phyloP scores from a whole-genome alignment of 2,113 vertebrate species.

The Ranitomeya variabilis region DNA sequence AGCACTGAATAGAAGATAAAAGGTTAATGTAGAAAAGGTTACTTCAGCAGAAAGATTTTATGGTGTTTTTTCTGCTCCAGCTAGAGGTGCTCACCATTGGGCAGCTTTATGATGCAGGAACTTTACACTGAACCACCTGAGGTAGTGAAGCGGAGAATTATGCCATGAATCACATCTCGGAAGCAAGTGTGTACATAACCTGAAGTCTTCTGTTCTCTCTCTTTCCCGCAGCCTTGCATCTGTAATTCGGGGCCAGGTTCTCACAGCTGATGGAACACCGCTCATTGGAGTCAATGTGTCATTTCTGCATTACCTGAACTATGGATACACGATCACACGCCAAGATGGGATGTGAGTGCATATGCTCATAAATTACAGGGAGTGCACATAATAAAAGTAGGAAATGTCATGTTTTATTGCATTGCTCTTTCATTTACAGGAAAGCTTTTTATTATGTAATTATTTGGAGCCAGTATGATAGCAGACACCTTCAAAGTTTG shows the following conservation, averaged over 20 bases:
- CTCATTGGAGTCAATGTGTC: slow-evolving; percentile 99
- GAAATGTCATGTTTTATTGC: slow-evolving; percentile 35
- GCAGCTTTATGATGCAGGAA: slow-evolving; percentile 38
- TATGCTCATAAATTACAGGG: slow-evolving; percentile 42
- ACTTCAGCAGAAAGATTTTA: slow-evolving; percentile 32
- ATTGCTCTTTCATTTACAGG: slow-evolving; percentile 46
- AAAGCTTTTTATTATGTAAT: slow-evolving; percentile 44
- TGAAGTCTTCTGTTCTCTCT: slow-evolving; percentile 65
- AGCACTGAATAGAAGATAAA: slow-evolving; percentile 34
- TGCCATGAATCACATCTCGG: slow-evolving; percentile 46
- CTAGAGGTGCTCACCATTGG: slow-evolving; percentile 45
- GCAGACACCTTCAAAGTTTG: neutral
- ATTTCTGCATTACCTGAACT: slow-evolving; percentile 89
- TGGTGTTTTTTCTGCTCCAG: slow-evolving; percentile 56
- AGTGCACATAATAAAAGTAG: slow-evolving; percentile 46
- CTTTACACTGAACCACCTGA: slow-evolving; percentile 50
- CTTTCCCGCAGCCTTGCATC: slow-evolving; percentile 84
- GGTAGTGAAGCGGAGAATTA: slow-evolving; percentile 53
- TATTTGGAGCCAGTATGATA: slow-evolving; percentile 9
- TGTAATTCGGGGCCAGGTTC: slow-evolving; percentile 94
- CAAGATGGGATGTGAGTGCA: slow-evolving; percentile 96
- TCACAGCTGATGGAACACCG: slow-evolving; percentile 93
- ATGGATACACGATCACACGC: slow-evolving; percentile 91
- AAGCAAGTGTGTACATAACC: slow-evolving; percentile 54
- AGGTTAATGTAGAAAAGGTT: slow-evolving; percentile 36